Evolutionary conservation across 2,888 invertebrate species (phyloP).

Genomic region (Calameuta filiformis): DNA sequence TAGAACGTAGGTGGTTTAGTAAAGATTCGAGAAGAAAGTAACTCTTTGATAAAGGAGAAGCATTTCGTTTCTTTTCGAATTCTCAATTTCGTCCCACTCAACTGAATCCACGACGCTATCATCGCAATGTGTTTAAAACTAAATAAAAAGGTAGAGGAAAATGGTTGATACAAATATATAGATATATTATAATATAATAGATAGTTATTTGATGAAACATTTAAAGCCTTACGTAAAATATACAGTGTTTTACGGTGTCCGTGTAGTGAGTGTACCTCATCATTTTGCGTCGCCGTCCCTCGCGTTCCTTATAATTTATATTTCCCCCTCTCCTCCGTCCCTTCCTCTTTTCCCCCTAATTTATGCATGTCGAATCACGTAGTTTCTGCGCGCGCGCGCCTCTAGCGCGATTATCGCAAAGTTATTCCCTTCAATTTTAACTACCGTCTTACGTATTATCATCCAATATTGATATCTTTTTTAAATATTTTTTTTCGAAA

Average conservation of each 20-base stretch:
- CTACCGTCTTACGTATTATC: neutral
- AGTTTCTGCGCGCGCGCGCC: neutral
- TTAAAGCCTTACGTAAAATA: slow-evolving; percentile 64
- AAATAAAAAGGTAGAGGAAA: slow-evolving; percentile 30
- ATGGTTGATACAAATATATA: slow-evolving; percentile 62
- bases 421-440: neutral
- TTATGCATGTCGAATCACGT: neutral
- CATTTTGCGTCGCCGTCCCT: neutral
- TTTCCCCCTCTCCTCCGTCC: neutral
- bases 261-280: slow-evolving; percentile 24
- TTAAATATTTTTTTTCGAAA: neutral
- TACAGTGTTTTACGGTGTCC: slow-evolving; percentile 41
- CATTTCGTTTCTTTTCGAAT: neutral
- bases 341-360: neutral
- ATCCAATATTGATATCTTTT: neutral
- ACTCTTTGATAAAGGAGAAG: neutral
- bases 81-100: neutral
- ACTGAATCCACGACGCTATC: neutral
- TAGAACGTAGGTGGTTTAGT: neutral
- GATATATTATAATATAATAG: slow-evolving; percentile 61
- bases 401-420: neutral
- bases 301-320: neutral
- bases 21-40: neutral
- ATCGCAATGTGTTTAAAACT: neutral
- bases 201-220: slow-evolving; percentile 63